These are phyloP conservation scores for Intellagama lesueurii DNA, from an alignment of 2,797 vertebrate genomes.

Conservation along the genomic window DNA sequence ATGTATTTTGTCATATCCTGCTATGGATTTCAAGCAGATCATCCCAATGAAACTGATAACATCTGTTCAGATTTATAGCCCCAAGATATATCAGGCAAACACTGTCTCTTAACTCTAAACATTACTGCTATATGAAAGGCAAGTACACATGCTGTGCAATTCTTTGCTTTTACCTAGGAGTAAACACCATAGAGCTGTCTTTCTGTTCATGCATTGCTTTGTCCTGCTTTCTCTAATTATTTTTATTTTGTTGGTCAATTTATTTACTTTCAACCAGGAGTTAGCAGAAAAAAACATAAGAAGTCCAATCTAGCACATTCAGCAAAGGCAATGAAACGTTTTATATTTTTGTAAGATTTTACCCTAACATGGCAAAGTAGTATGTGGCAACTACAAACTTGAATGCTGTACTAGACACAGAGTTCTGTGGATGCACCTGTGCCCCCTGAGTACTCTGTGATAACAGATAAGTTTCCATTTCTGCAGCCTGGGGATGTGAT, in stretches of 20 bases:
- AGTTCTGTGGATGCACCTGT: not conserved
- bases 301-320: not conserved
- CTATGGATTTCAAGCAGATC: constrained; percentile 24
- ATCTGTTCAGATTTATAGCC: not conserved
- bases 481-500: not conserved
- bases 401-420: not conserved
- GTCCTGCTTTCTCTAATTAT: too few species aligned
- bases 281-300: too few species aligned
- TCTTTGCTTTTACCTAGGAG: not conserved
- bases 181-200: not conserved
- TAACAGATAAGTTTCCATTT: not conserved
- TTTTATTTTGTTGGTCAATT: not conserved
- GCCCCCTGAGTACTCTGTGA: not conserved
- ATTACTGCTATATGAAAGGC: not conserved
- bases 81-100: not conserved
- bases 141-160: not conserved
- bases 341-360: not conserved
- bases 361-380: not conserved
- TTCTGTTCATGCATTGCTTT: not conserved
- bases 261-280: not conserved
- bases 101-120: not conserved
- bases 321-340: not conserved
- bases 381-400: not conserved
- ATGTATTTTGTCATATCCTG: not conserved
- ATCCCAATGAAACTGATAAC: constrained; percentile 17